Evolutionary conservation across 2,888 invertebrate genomes (phyloP), one percentile per base, ranked within the genome.

Genomic region (Drosophila mettleri): DNA sequence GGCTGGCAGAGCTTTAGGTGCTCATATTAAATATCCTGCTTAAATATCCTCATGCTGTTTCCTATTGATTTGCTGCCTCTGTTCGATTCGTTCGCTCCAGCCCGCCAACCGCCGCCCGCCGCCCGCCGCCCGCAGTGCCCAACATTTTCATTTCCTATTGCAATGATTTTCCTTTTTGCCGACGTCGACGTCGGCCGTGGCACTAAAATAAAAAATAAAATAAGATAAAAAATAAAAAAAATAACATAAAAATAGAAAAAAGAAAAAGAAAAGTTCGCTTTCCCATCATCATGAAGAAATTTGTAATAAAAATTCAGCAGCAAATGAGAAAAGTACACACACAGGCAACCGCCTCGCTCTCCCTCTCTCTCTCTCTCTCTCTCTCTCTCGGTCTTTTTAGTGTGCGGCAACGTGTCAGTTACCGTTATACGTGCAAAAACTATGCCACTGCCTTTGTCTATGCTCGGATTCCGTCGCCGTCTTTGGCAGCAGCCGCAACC

Each of bases 61-160:
- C 77, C 82, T 74, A 85, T 87, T 79, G 77, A 79, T 84, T 85
- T 69, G 39, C 69, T 57, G 31, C 36, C 65, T 64, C 54, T 33
- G 43, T 63, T 59, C 69, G 52, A 62, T 53, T 57, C 48, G 6
- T 39, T 60, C 43, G 39, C 31, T 38, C 27, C n/a, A n/a, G n/a
- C n/a, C n/a, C n/a, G n/a, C n/a, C n/a, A n/a, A n/a, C n/a, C n/a
- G n/a, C n/a, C n/a, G n/a, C n/a, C n/a, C n/a, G n/a, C n/a, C n/a
- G n/a, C n/a, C n/a, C n/a, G n/a, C n/a, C n/a, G n/a, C 36, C 46
- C 54, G 38, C 55, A 36, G 67, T 63, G 69, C 68, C 62, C 73
- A 74, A 74, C 89, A 78, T 85, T 89, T 89, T 90, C 89, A 89
- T 90, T 88, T 90, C 90, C 90, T 82, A 75, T 80, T 87, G 83